A percentile compares a stretch with the other conserved stretches of the same genome.
Conservation (phyloP, 2,113 vertebrate genomes). For the Symphodus melops region DNA sequence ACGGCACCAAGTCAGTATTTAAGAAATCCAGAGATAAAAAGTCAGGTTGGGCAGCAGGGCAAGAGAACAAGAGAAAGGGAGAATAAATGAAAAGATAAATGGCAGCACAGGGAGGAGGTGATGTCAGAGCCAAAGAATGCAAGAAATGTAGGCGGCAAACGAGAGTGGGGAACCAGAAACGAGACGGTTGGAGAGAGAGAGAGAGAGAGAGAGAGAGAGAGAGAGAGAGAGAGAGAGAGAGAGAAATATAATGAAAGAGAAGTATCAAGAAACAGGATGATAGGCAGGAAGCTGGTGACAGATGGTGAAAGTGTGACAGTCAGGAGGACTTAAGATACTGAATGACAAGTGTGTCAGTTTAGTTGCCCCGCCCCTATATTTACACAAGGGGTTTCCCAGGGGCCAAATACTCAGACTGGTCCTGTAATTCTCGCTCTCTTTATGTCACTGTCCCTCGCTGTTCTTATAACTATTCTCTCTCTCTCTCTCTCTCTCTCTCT, state of each 20-base stretch:
- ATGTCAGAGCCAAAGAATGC: constrained; percentile 77
- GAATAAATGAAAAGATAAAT: constrained; percentile 44
- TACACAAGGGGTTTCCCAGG: constrained; percentile 48
- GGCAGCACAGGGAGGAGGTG: constrained; percentile 51
- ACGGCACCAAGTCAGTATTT: too few relatives aligned
- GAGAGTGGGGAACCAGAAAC: constrained; percentile 37
- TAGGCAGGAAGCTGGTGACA: constrained; percentile 45
- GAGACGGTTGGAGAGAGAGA: constrained; percentile 16
- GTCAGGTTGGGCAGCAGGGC: background rate
- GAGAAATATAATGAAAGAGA: background rate
- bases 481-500: background rate
- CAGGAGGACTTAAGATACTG: constrained; percentile 10
- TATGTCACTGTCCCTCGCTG: too few relatives aligned
- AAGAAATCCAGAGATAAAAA: too few relatives aligned
- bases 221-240: constrained; percentile 9
- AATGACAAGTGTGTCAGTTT: constrained; percentile 5
- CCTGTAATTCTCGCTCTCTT: constrained; percentile 15
- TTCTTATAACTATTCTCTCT: too few relatives aligned
- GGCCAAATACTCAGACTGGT: constrained; percentile 27
- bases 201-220: background rate
- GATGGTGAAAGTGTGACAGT: constrained; percentile 40
- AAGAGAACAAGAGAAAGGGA: constrained; percentile 9
- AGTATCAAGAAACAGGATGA: constrained; percentile 21
- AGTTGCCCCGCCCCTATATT: constrained; percentile 6
- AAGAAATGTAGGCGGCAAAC: constrained; percentile 71